Evolutionary conservation across 2,797 vertebrate species (phyloP).

Genomic region (Enteromius thamalakanensis): DNA sequence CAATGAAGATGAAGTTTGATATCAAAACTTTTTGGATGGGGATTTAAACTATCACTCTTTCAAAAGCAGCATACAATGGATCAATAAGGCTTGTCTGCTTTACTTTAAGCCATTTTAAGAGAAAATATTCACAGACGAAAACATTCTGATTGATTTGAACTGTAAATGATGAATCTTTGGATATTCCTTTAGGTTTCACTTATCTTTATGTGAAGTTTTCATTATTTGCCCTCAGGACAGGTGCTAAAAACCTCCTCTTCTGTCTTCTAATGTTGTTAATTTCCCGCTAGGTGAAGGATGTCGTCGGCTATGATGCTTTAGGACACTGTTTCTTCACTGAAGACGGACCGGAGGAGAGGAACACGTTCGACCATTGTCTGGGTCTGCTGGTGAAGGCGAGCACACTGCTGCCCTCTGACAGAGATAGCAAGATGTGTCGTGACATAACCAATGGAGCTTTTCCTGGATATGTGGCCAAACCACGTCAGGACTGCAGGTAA

Average conservation of each 20-base stretch:
- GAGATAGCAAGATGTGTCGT: constrained; percentile 92
- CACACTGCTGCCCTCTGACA: constrained; percentile 92
- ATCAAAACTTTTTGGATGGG: neutral
- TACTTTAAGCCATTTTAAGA: neutral
- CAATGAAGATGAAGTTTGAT: neutral
- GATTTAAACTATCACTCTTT: neutral
- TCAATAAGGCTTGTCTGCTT: neutral
- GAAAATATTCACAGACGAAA: neutral
- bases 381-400: constrained; percentile 90
- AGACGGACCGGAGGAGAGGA: constrained; percentile 93
- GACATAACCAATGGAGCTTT: constrained; percentile 86
- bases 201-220: neutral
- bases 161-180: neutral
- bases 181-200: neutral
- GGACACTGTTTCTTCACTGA: constrained; percentile 98
- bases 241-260: constrained; percentile 1
- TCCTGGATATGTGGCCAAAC: constrained; percentile 91
- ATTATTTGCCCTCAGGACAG: neutral
- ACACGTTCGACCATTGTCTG: constrained; percentile 95
- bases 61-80: neutral
- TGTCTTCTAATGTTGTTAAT: constrained; percentile 9
- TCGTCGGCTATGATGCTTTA: constrained; percentile 88
- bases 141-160: neutral
- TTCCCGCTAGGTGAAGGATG: constrained; percentile 84
- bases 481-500: constrained; percentile 94